These are phyloP conservation scores for Sebastolobus alascanus DNA, from an alignment of 2,797 vertebrate genomes.

Conservation along the genomic window DNA sequence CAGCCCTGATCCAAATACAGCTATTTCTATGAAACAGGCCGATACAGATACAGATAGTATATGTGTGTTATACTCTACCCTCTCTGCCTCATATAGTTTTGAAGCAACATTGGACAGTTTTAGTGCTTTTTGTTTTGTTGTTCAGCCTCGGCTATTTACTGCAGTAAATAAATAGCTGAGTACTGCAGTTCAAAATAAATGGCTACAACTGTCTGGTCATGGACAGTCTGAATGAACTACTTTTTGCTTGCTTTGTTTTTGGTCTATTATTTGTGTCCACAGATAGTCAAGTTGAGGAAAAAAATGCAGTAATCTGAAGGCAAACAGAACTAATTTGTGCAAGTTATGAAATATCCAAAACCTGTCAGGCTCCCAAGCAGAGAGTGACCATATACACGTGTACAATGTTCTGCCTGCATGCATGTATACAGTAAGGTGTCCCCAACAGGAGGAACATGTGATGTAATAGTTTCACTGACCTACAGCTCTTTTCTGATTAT, in stretches of 20 bases:
- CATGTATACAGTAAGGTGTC: not conserved
- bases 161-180: not conserved
- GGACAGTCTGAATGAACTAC: too few species aligned
- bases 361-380: too few species aligned
- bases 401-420: too few species aligned
- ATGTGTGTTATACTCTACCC: not conserved
- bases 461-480: not conserved
- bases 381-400: too few species aligned
- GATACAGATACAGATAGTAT: not conserved
- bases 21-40: not conserved
- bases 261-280: not conserved
- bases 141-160: not conserved
- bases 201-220: too few species aligned
- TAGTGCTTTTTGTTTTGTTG: not conserved
- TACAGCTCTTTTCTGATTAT: not conserved
- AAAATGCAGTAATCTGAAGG: too few species aligned
- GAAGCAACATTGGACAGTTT: not conserved
- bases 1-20: not conserved
- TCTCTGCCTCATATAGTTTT: not conserved
- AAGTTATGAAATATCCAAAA: too few species aligned
- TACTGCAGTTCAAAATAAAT: not conserved
- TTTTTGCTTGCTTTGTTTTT: not conserved
- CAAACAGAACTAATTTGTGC: too few species aligned
- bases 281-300: too few species aligned
- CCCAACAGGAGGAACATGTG: not conserved